Evolutionary conservation across 2,797 vertebrate genomes (phyloP), one percentile per base, ranked within the genome.

Genomic region (Sebastes glaucus): DNA sequence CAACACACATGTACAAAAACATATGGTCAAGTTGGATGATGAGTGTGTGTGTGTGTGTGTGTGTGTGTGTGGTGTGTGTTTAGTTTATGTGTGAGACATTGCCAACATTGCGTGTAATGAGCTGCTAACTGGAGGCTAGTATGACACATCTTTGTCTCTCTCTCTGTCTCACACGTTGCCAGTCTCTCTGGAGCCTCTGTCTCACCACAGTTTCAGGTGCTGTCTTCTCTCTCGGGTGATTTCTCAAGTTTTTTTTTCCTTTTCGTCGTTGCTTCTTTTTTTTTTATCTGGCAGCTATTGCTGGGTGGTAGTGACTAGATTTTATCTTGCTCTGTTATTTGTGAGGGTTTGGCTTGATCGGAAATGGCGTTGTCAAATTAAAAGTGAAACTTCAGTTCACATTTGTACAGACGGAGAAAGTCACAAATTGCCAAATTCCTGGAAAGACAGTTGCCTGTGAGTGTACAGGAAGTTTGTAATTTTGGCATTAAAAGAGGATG

Each of bases 101-200:
- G 42, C 78, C 71, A 66, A 53, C 33, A 27, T 87, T 80, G 72
- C 84, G 77, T 63, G 86, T 83, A 87, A 86, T 87, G 65, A 82
- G 71, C 84, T 64, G 74, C 78, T 84, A 86, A 91, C 86, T 82
- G 71, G 77, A 77, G 80, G 82, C 80, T 77, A 65, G 67, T 84
- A 74, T 92, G 90, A 93, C 94, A 85, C 86, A 89, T 92, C 70
- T 66, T 85, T 33, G 77, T 93, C 85, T 93, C 88, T 91, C 85
- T 80, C 85, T 80, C 53, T 25, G 87, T 95, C 94, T 95, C 86
- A 71, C 92, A 89, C 93, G 73, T 86, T 64, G 33, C 77, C 57
- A 76, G 78, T n/a, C 80, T 84, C 63, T 88, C 77, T 83, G 87
- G 82, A 90, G 68, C 74, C 78, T 64, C 81, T 82, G 83, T 85